Percentiles rank a stretch among this genome's conserved stretches.
Conservation (phyloP, 2,888 invertebrate species). For the Cephonodes hylas region DNA sequence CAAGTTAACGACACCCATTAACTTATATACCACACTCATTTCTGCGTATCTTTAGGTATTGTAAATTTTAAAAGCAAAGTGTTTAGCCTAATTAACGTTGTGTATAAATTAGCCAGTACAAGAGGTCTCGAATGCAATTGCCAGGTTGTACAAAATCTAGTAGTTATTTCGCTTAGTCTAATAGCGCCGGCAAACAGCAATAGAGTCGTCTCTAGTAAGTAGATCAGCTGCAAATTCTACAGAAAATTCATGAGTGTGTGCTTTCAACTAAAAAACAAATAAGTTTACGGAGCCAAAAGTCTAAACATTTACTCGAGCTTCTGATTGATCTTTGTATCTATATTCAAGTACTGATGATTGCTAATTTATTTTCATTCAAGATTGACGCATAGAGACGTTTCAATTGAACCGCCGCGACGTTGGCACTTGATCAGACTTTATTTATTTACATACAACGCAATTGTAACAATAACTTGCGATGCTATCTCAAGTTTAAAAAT, state of each 20-base stretch:
- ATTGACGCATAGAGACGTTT: neutral
- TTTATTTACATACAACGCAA: neutral
- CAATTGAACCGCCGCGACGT: neutral
- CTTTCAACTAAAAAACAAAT: too few relatives aligned
- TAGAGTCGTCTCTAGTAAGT: too few relatives aligned
- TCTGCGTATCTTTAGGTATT: constrained; percentile 34
- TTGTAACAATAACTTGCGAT: neutral
- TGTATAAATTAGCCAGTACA: too few relatives aligned
- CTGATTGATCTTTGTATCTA: neutral
- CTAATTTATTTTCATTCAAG: neutral
- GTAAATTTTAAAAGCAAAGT: neutral
- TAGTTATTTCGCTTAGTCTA: too few relatives aligned
- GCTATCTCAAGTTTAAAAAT: too few relatives aligned
- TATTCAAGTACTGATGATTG: neutral
- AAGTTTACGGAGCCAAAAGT: too few relatives aligned
- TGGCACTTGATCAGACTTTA: neutral
- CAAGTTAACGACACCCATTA: constrained; percentile 30
- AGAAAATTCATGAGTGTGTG: too few relatives aligned
- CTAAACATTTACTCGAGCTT: neutral
- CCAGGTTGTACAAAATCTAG: too few relatives aligned
- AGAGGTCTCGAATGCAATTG: too few relatives aligned
- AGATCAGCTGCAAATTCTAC: too few relatives aligned
- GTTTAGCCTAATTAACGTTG: too few relatives aligned
- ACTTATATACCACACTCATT: constrained; percentile 27
- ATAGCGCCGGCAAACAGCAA: too few relatives aligned